These are phyloP conservation scores for Eurosta solidaginis DNA, from an alignment of 1,140 invertebrate genomes.

Conservation along the genomic window DNA sequence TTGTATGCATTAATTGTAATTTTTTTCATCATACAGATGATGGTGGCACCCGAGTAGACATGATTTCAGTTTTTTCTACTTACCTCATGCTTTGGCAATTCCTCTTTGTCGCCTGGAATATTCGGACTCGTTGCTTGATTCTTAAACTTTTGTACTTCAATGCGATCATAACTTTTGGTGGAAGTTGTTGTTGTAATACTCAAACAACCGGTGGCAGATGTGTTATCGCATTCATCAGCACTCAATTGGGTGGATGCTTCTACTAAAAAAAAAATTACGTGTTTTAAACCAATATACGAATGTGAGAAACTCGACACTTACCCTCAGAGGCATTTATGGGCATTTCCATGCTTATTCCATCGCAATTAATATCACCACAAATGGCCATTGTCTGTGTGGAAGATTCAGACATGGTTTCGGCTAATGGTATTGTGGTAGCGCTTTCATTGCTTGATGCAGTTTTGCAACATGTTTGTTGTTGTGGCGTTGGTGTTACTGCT, in stretches of 20 bases:
- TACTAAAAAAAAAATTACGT: not conserved
- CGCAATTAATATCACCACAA: conserved; percentile 1
- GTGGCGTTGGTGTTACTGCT: conserved; percentile 1
- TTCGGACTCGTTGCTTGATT: conserved; percentile 59
- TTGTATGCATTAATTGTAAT: too few species aligned
- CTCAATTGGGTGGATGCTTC: conserved; percentile 9
- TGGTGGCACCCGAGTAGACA: too few species aligned
- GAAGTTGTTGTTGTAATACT: conserved; percentile 55
- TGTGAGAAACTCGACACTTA: not conserved
- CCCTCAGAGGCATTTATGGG: not conserved
- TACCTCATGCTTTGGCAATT: conserved; percentile 30
- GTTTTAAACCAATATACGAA: not conserved
- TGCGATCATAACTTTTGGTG: conserved; percentile 57
- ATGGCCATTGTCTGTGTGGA: conserved; percentile 34
- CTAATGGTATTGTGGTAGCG: not conserved
- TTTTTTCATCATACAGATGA: too few species aligned
- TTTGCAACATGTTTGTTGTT: conserved; percentile 4
- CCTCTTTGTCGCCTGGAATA: conserved; percentile 45
- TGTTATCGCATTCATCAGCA: conserved; percentile 36
- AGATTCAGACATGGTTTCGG: conserved; percentile 40
- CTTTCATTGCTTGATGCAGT: not conserved
- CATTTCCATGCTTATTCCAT: not conserved
- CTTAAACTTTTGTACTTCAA: conserved; percentile 58
- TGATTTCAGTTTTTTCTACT: not conserved
- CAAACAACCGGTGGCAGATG: conserved; percentile 50